Base-by-base conservation (phyloP, 2,888 invertebrate genomes). In the Thereva unica region DNA sequence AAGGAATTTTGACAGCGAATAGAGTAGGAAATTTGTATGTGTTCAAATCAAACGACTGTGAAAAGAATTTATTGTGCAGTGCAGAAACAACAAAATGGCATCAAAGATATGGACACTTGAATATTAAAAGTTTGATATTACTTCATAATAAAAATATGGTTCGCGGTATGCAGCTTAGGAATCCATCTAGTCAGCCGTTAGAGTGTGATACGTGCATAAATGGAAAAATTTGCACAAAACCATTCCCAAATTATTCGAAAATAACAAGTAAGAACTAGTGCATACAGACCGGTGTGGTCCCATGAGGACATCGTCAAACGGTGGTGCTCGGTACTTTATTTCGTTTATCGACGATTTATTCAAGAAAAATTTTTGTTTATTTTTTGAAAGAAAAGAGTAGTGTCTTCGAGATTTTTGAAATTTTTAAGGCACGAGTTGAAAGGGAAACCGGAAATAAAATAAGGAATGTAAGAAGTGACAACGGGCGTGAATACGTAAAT, bases 331-430 rank as follows among this genome's bases (percentile, higher is more conserved):
- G n/a, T n/a, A n/a, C n/a, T n/a, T n/a, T n/a, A n/a, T n/a, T n/a
- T n/a, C n/a, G n/a, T n/a, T n/a, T n/a, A n/a, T n/a, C n/a, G n/a
- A n/a, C n/a, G n/a, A n/a, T n/a, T n/a, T n/a, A n/a, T 3, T 34
- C 12, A 6, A 53, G 10, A 35, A 12, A 55, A 10, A 50, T 63
- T 5, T 68, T 67, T 45, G 68, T 70, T 1, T 66, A 69, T 23
- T 73, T 69, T 42, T 42, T 73, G 6, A 73, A 70, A 52, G 55
- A 64, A 0, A 71, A 70, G 44, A 63, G 64, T 23, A 71, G 71
- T 4, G 70, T 66, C 4, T 68, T 71, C n/a, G 42, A 61, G 7
- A 47, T 12, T n/a, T 71, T 72, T 37, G 65, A 68, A 67, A 59
- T 40, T 7, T 74, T 67, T 59, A 64, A 69, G 44, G 44, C 12